Conservation (phyloP, 2,113 vertebrate genomes). For the Hymenochirus boettgeri region DNA sequence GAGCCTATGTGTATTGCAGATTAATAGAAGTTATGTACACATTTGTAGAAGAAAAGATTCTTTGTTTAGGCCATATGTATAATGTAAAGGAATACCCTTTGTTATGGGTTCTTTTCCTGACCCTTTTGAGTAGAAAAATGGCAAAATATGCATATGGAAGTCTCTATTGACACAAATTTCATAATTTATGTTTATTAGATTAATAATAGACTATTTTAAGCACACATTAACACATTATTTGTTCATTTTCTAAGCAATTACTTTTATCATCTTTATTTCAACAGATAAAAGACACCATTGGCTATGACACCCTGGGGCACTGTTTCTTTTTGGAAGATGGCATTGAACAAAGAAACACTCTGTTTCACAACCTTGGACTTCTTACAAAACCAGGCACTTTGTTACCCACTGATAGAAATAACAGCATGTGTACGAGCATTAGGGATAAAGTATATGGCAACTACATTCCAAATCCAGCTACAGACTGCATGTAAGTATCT, state of each 20-base stretch:
- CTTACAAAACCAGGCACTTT: slow-evolving; percentile 90
- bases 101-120: no score
- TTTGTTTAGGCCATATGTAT: no score
- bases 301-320: slow-evolving; percentile 91
- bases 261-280: slow-evolving; percentile 45
- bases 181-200: no score
- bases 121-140: no score
- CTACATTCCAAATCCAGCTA: slow-evolving; percentile 83
- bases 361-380: slow-evolving; percentile 92
- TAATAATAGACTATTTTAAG: no score
- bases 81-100: no score
- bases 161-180: no score
- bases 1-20: no score
- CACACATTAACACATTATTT: no score
- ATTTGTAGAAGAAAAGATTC: no score
- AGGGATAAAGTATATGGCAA: slow-evolving; percentile 78
- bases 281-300: slow-evolving; percentile 90
- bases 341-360: slow-evolving; percentile 90
- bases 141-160: no score
- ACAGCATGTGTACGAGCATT: slow-evolving; percentile 78
- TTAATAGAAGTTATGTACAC: no score
- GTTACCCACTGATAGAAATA: slow-evolving; percentile 93
- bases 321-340: slow-evolving; percentile 97
- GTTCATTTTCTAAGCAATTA: neutral
- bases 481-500: slow-evolving; percentile 91